These are phyloP conservation scores for Oncorhynchus masou DNA, from an alignment of 2,113 vertebrate species.

Conservation along the genomic window DNA sequence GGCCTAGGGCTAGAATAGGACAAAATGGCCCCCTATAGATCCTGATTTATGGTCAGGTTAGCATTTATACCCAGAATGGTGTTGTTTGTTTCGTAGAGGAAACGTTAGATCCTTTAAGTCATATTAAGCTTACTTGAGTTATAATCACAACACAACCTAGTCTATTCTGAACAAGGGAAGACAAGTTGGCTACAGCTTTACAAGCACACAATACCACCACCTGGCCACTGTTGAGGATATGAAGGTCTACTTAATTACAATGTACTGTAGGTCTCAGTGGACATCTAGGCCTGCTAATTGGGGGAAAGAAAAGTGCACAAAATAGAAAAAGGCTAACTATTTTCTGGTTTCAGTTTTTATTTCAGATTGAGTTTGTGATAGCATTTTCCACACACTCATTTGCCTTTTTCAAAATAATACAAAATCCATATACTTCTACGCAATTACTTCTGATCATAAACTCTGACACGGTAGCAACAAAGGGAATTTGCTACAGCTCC, in stretches of 20 bases:
- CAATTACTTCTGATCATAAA: constrained; percentile 52
- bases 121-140: too few relatives aligned
- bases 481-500: constrained; percentile 55
- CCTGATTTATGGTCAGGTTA: too few relatives aligned
- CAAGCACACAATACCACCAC: constrained; percentile 47
- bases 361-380: constrained; percentile 53
- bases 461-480: constrained; percentile 55
- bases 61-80: too few relatives aligned
- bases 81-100: too few relatives aligned
- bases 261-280: too few relatives aligned
- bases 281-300: not conserved
- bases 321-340: constrained; percentile 8
- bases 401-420: constrained; percentile 36
- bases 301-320: not conserved
- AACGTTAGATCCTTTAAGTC: too few relatives aligned
- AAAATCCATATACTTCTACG: constrained; percentile 37
- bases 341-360: constrained; percentile 59
- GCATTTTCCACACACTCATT: constrained; percentile 43
- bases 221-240: constrained; percentile 20
- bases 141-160: too few relatives aligned
- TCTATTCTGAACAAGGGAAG: too few relatives aligned
- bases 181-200: too few relatives aligned
- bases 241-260: too few relatives aligned
- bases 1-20: too few relatives aligned
- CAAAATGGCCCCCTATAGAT: too few relatives aligned